Conservation (phyloP, 2,113 vertebrate species). For the Ciconia boyciana region DNA sequence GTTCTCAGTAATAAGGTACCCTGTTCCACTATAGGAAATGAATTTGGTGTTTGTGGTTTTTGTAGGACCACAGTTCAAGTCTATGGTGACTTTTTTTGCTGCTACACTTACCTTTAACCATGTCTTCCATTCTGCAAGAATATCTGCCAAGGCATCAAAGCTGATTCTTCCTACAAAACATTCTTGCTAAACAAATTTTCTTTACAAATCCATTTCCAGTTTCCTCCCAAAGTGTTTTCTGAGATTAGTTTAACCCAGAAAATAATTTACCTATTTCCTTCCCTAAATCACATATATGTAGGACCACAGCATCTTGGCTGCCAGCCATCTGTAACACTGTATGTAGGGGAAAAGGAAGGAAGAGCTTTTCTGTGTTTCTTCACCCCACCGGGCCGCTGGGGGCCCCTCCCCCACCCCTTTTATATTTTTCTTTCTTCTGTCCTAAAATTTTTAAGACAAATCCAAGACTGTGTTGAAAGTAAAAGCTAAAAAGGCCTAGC, state of each 20-base stretch:
- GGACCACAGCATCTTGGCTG: not conserved
- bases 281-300: not conserved
- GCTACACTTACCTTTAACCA: not conserved
- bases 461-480: not conserved
- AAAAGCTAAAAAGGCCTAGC: not conserved
- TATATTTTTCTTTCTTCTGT: not conserved
- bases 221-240: not conserved
- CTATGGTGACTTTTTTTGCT: not conserved
- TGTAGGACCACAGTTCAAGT: not conserved
- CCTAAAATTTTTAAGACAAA: not conserved
- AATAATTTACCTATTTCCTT: not conserved
- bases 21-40: not conserved
- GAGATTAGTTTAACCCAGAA: not conserved
- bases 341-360: not conserved
- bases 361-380: not conserved
- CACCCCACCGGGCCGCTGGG: no score
- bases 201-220: not conserved
- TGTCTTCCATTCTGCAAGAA: not conserved
- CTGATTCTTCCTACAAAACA: not conserved
- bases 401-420: no score
- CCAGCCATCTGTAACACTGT: not conserved
- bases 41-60: not conserved
- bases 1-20: not conserved
- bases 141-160: not conserved
- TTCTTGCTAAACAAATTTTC: not conserved